phyloP scores from a whole-genome alignment of 1,140 invertebrate genomes.

The Neodiprion virginianus region DNA sequence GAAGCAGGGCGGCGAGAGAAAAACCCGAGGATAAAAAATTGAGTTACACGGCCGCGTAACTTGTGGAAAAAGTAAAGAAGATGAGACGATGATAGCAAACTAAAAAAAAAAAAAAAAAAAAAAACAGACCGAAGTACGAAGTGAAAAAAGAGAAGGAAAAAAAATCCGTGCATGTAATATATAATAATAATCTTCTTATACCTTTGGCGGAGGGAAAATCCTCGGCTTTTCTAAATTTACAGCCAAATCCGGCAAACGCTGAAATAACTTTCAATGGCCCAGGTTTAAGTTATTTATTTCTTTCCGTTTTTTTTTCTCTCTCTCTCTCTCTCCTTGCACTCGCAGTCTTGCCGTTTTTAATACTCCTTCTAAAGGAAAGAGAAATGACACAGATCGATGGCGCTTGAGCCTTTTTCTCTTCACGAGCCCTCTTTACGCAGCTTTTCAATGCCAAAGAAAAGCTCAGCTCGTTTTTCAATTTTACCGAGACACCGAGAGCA shows the following conservation, averaged over 20 bases:
- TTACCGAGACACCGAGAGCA: no score
- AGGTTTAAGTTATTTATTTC: neutral
- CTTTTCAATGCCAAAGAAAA: constrained; percentile 9
- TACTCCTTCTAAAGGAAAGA: neutral
- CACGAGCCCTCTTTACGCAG: neutral
- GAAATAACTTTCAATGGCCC: neutral
- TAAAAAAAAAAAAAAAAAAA: no score
- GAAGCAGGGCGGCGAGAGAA: no score
- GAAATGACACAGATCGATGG: constrained; percentile 2
- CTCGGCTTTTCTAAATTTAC: neutral
- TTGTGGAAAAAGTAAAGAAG: no score
- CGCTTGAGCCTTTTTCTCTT: neutral
- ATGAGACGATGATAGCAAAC: no score
- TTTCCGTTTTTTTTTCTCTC: constrained; percentile 16
- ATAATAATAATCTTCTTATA: neutral
- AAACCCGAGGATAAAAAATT: no score
- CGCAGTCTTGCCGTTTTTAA: constrained; percentile 9
- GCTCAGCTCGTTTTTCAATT: constrained; percentile 13
- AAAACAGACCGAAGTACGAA: no score
- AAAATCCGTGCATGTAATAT: neutral
- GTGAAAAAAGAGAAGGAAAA: neutral
- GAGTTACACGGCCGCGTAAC: no score
- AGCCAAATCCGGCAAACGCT: neutral
- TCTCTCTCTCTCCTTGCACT: constrained; percentile 17
- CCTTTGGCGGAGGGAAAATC: neutral